These are phyloP conservation scores for Ips nitidus DNA, from an alignment of 1,140 invertebrate genomes.

Conservation along the genomic window DNA sequence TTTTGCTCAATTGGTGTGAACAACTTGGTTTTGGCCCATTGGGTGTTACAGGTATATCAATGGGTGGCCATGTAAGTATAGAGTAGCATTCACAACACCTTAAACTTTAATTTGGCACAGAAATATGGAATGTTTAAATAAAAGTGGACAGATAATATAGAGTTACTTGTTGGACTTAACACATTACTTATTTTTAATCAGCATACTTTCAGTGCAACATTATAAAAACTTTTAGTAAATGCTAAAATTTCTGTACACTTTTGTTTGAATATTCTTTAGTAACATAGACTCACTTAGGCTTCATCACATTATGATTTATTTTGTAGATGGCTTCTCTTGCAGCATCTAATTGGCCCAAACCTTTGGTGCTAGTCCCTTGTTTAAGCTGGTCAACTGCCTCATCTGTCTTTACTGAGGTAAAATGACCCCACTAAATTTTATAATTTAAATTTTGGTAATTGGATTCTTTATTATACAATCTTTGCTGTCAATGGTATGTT, in stretches of 20 bases:
- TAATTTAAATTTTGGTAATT: slow-evolving; percentile 3
- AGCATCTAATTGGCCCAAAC: slow-evolving; percentile 92
- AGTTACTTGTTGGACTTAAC: too few species aligned
- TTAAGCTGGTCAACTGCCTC: slow-evolving; percentile 97
- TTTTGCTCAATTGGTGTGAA: slow-evolving; percentile 92
- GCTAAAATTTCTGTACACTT: too few species aligned
- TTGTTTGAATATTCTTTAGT: too few species aligned
- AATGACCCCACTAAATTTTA: slow-evolving; percentile 2
- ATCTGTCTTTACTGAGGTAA: slow-evolving; percentile 89
- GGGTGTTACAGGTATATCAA: slow-evolving; percentile 95
- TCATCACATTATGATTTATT: slow-evolving; percentile 22
- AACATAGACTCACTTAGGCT: too few species aligned
- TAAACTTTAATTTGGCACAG: not conserved
- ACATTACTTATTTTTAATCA: too few species aligned
- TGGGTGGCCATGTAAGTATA: slow-evolving; percentile 94
- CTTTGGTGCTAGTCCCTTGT: slow-evolving; percentile 90
- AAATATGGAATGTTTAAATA: too few species aligned
- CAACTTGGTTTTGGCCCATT: slow-evolving; percentile 84
- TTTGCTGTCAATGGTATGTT: too few species aligned
- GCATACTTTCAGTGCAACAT: too few species aligned
- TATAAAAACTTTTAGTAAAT: too few species aligned
- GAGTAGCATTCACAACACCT: not conserved
- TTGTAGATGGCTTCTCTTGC: slow-evolving; percentile 94
- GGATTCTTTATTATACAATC: too few species aligned
- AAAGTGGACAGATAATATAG: too few species aligned